A percentile compares a stretch with the other conserved stretches of the same genome.
phyloP scores from a whole-genome alignment of 2,113 vertebrate species.

The Phalacrocorax aristotelis region DNA sequence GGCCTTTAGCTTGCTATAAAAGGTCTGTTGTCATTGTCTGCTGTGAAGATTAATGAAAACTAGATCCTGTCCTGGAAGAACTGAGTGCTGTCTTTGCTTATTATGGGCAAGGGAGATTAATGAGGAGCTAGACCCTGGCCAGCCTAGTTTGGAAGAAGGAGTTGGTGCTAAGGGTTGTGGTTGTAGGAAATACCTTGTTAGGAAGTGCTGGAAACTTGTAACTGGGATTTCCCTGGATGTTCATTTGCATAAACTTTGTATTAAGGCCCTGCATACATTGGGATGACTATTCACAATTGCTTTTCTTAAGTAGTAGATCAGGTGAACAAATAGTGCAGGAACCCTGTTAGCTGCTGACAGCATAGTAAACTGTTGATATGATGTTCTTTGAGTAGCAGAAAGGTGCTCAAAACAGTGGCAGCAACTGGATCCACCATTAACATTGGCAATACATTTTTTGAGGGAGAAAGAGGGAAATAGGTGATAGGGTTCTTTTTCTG shows the following conservation, averaged over 20 bases:
- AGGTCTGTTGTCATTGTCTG: conserved; percentile 29
- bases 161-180: background rate
- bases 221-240: background rate
- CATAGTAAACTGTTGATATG: background rate
- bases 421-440: background rate
- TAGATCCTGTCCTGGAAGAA: background rate
- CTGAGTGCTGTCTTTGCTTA: background rate
- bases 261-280: background rate
- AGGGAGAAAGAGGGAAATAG: background rate
- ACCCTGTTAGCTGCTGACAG: background rate
- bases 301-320: background rate
- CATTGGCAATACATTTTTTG: background rate
- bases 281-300: background rate
- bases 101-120: conserved; percentile 15
- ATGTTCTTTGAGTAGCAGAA: background rate
- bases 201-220: conserved; percentile 13
- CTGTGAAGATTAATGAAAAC: conserved; percentile 39
- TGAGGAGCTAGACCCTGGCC: background rate
- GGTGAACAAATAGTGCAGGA: background rate
- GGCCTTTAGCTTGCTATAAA: conserved; percentile 17
- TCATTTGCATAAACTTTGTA: background rate
- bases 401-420: background rate
- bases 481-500: background rate
- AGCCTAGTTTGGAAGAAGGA: background rate
- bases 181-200: background rate